phyloP scores from a whole-genome alignment of 2,113 vertebrate genomes.

The Budorcas taxicolor region DNA sequence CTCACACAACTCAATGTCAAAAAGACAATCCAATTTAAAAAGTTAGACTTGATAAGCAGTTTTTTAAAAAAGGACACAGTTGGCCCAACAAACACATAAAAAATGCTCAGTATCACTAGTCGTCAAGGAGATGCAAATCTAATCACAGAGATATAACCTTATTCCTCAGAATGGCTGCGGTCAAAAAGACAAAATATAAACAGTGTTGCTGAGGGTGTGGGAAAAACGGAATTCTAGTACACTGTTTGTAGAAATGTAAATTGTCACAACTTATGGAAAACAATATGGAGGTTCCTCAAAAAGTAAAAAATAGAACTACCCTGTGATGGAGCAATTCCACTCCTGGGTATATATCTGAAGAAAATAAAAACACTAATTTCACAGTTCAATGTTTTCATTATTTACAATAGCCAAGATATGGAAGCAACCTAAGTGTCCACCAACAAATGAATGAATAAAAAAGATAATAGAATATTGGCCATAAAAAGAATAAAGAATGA shows the following conservation, averaged over 20 bases:
- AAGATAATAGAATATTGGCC: neutral
- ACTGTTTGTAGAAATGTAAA: neutral
- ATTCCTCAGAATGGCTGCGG: neutral
- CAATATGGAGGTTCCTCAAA: neutral
- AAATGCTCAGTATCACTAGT: neutral
- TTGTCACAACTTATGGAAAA: neutral
- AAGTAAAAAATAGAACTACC: neutral
- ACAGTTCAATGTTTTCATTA: neutral
- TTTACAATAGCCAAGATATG: neutral
- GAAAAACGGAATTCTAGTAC: neutral
- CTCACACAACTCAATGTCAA: neutral
- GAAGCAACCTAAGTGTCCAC: neutral
- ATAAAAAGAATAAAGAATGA: neutral
- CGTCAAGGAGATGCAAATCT: neutral
- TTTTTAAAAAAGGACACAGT: neutral
- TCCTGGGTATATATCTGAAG: neutral
- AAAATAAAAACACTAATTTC: neutral
- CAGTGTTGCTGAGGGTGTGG: neutral
- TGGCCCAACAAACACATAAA: neutral
- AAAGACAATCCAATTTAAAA: neutral
- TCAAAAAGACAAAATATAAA: neutral
- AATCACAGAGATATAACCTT: neutral
- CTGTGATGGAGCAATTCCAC: neutral
- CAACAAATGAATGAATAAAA: neutral
- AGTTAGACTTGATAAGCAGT: neutral